Evolutionary conservation across 2,797 vertebrate species (phyloP), one percentile per base, ranked within the genome.

Genomic region (Anisognathus igniventris): DNA sequence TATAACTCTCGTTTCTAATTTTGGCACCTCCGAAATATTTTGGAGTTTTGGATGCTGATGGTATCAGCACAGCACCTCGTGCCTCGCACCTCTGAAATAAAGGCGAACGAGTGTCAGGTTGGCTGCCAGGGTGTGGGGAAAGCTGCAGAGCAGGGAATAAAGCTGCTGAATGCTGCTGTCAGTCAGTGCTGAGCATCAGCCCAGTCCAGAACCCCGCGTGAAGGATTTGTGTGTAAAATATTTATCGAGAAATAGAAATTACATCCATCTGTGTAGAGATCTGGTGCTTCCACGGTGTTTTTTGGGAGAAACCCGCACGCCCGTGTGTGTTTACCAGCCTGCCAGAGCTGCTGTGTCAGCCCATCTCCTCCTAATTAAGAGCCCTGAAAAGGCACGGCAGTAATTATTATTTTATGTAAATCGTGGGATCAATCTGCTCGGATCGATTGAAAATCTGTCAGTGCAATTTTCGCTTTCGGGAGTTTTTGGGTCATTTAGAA

Each of bases 171-270:
- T 1, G 65, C 37, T 37, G 51, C 76, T 84, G 76, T 50, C 79
- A 44, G 0, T 14, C 51, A 2, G 24, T 7, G 61, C 30, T 11
- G 4, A 31, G 12, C 14, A 2, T 3, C 27, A 16, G 2, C 28
- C 53, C 70, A 0, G 27, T 2, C 7, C 4, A 5, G 31, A 64
- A 7, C 23, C 25, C 30, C 2, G 1, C 0, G 0, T 3, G 62
- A 18, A 60, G 30, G 15, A 17, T 11, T 2, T 10, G n/a, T 11
- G 17, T 25, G 0, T 11, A 2, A 53, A 51, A 33, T n/a, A 48
- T 13, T 16, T 3, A 16, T 4, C 4, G 6, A 35, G 57, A 65
- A 19, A 23, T 12, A 45, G 58, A 23, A 54, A 65, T 14, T 3
- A 1, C 1, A 2, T 6, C 1, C 16, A 7, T 19, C 8, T 27